Conservation (phyloP, 2,888 invertebrate species). For the Parapristionchus giblindavisi region DNA sequence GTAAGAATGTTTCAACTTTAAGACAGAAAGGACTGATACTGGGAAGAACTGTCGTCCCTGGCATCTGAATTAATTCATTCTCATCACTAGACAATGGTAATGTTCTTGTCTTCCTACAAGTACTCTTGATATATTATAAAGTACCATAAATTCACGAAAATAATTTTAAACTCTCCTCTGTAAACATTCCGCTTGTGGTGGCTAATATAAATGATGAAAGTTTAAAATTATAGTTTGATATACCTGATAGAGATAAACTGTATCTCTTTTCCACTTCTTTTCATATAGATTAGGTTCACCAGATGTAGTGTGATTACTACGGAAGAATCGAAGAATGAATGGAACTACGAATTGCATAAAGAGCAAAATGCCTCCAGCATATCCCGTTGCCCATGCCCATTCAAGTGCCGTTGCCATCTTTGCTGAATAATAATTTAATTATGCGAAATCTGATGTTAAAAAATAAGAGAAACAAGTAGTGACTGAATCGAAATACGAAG, state of each 20-base stretch:
- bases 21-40: slow-evolving; percentile 33
- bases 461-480: too few species aligned
- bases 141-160: too few species aligned
- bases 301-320: background rate
- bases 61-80: slow-evolving; percentile 1
- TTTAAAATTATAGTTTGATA: too few species aligned
- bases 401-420: slow-evolving; percentile 9
- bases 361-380: slow-evolving; percentile 30
- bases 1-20: slow-evolving; percentile 32
- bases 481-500: too few species aligned
- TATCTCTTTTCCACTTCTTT: slow-evolving; percentile 35
- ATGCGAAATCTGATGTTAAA: too few species aligned
- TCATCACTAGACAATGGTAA: too few species aligned
- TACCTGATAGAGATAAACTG: slow-evolving; percentile 37
- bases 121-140: too few species aligned
- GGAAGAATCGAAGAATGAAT: slow-evolving; percentile 1
- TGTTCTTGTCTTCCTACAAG: too few species aligned
- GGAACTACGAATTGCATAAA: slow-evolving; percentile 16
- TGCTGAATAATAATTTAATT: too few species aligned
- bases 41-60: background rate
- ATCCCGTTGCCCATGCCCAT: slow-evolving; percentile 4
- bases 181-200: background rate
- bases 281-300: slow-evolving; percentile 16
- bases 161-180: too few species aligned
- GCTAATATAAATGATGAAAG: too few species aligned